Evolutionary conservation across 2,113 vertebrate genomes (phyloP).

Genomic region (Ptilorrhoa leucosticta): DNA sequence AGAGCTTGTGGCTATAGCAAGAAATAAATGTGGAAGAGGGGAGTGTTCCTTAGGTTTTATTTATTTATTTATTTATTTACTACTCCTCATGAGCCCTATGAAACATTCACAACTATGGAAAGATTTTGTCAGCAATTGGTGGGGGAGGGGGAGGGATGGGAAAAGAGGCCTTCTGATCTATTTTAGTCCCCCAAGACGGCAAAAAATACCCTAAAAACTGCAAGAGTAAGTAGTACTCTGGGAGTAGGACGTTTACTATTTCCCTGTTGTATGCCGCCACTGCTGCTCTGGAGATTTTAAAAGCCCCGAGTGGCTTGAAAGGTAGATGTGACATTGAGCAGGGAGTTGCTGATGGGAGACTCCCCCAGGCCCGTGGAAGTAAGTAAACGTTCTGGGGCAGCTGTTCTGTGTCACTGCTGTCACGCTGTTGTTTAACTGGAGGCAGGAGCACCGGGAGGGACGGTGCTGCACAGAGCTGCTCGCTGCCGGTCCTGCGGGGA

Average conservation of each 20-base stretch:
- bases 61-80: not conserved
- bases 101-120: not conserved
- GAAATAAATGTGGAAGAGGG: not conserved
- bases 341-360: not conserved
- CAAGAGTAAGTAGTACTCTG: not conserved
- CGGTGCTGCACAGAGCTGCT: not conserved
- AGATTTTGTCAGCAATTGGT: not conserved
- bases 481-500: rapidly evolving
- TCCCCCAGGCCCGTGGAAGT: not conserved
- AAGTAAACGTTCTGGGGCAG: not conserved
- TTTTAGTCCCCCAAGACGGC: not conserved
- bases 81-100: not conserved
- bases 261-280: not conserved
- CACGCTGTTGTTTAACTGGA: not conserved
- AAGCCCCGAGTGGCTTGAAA: not conserved
- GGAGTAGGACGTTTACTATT: not conserved
- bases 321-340: not conserved
- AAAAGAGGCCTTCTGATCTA: not conserved
- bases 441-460: not conserved
- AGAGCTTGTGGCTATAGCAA: not conserved
- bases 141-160: not conserved
- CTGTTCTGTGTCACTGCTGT: not conserved
- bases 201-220: not conserved
- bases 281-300: not conserved
- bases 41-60: not conserved